Percentiles rank a stretch among this genome's conserved stretches.
These are phyloP conservation scores for Branchellion lobata DNA, from an alignment of 2,888 invertebrate species.

Conservation along the genomic window DNA sequence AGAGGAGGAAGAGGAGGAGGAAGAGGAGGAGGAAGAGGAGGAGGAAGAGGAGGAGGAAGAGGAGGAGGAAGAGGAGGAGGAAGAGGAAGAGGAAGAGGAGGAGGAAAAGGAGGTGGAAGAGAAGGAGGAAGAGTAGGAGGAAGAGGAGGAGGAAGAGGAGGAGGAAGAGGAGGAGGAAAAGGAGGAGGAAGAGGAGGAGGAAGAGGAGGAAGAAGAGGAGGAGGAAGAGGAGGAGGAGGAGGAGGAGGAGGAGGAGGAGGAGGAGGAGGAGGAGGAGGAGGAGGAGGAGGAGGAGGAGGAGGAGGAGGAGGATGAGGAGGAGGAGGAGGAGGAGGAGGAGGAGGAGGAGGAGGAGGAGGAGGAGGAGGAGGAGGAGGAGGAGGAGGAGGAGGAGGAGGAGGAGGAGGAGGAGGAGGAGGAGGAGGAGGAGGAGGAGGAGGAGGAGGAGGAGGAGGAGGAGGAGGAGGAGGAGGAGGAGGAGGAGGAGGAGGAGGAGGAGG, in stretches of 20 bases:
- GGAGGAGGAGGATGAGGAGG: no score
- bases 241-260: background rate
- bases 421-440: background rate
- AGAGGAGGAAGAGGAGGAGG: no score
- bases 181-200: no score
- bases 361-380: slow-evolving; percentile 14
- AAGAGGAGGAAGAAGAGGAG: background rate
- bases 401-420: background rate
- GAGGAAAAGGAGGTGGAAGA: no score
- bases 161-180: no score
- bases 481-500: background rate
- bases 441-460: background rate
- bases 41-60: no score
- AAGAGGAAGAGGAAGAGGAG: no score
- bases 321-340: background rate
- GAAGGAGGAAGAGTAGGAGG: no score
- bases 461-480: background rate
- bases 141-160: no score
- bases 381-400: slow-evolving; percentile 1
- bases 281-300: background rate
- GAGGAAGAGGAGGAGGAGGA: background rate
- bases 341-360: background rate
- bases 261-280: background rate
- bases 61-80: no score
- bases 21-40: no score